Evolutionary conservation across 2,888 invertebrate genomes (phyloP), one percentile per base, ranked within the genome.

Genomic region (Unio delphinus): DNA sequence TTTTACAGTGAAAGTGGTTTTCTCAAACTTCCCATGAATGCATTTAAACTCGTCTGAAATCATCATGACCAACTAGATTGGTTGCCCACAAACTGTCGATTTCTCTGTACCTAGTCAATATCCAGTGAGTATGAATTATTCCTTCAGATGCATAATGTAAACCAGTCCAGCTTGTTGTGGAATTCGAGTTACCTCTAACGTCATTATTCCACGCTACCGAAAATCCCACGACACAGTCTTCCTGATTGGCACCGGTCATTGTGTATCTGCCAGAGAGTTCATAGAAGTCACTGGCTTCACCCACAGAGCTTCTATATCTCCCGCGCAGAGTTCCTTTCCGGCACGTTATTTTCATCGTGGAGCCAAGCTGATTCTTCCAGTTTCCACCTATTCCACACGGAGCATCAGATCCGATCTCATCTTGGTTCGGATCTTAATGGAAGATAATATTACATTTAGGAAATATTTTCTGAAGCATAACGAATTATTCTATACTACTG

Each of bases 291-390:
- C 6, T 18, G 7, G 66, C 68, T 34, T 55, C 23, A 26, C 72
- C 72, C 3, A 72, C 72, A 18, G 57, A 61, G 26, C 55, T 65
- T 26, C 54, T 61, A 54, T 72, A 72, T 28, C 60, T 57, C 1
- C 72, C 72, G 15, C 7, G 23, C 1, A 72, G 58, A 15, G 60
- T 55, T 15, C 72, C 72, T 26, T 65, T 20, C 28, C 34, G 4
- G 45, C 68, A 68, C 2, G 62, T 58, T 5, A 72, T 30, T 18
- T 26, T 4, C 55, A 68, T 68, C 4, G 17, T 45, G 4, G 72
- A 72, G 3, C 55, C 55, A 3, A 72, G 61, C 11, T 68, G 60
- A 59, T 72, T 72, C 20, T 34, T 61, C 72, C 72, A 72, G 30
- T 28, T 56, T 45, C 72, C 72, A 4, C 64, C 30, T 55, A 66